Percentiles rank a stretch among this genome's conserved stretches.
Evolutionary conservation across 2,113 vertebrate genomes (phyloP).

Genomic region (Calidris pygmaea): DNA sequence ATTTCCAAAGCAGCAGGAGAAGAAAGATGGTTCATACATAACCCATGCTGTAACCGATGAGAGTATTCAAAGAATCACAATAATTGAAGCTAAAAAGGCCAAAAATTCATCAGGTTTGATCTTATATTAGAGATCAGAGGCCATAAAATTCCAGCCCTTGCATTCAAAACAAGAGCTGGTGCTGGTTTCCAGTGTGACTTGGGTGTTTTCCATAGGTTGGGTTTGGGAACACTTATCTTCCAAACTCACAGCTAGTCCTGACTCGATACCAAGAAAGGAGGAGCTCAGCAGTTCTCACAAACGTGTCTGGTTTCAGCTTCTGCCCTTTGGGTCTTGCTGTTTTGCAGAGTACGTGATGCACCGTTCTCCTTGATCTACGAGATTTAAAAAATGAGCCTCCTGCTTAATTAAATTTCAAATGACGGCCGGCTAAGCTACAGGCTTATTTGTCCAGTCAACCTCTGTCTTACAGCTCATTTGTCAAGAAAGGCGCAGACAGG

Average conservation of each 20-base stretch:
- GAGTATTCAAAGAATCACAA: not conserved
- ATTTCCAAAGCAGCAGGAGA: not conserved
- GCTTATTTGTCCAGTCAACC: not conserved
- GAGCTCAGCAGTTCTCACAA: not conserved
- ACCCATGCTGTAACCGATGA: not conserved
- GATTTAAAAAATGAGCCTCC: not conserved
- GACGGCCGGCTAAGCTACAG: not conserved
- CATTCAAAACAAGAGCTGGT: not conserved
- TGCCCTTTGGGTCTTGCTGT: not conserved
- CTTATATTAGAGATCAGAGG: not conserved
- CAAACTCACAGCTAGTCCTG: fast-evolving
- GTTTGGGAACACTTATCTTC: not conserved
- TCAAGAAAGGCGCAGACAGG: not conserved
- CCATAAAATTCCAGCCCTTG: not conserved
- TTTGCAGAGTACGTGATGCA: not conserved
- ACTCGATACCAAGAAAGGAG: not conserved
- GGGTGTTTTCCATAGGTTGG: fast-evolving
- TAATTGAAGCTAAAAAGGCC: not conserved
- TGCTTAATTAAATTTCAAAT: not conserved
- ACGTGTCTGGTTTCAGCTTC: not conserved
- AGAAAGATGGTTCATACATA: not conserved
- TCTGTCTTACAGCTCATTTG: not conserved
- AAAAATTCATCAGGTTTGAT: not conserved
- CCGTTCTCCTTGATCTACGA: not conserved
- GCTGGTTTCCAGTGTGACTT: not conserved